Conservation (phyloP, 2,888 invertebrate genomes). For the Drosophila anomalata region DNA sequence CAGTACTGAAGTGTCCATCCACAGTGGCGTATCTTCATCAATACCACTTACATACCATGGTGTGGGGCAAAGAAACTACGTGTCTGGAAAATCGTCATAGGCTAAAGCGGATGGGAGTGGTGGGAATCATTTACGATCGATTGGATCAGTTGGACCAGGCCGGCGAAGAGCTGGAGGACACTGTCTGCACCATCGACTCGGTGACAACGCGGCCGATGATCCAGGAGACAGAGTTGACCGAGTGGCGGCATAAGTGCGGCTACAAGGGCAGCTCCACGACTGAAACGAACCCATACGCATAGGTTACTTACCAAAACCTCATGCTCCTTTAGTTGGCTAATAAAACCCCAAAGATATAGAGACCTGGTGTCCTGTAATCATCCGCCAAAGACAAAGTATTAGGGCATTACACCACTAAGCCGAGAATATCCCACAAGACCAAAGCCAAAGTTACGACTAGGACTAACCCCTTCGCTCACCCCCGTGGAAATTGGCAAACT, state of each 20-base stretch:
- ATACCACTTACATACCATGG: conserved; percentile 24
- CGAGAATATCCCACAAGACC: conserved; percentile 68
- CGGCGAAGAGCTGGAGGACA: conserved; percentile 39
- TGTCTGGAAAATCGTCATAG: conserved; percentile 1
- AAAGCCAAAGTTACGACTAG: conserved; percentile 51
- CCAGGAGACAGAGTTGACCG: conserved; percentile 21
- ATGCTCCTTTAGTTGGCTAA: not conserved
- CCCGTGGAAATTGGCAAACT: conserved; percentile 51
- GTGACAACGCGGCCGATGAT: conserved; percentile 25
- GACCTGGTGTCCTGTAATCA: conserved; percentile 49
- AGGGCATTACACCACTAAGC: conserved; percentile 76
- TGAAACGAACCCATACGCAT: not conserved
- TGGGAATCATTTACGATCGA: conserved; percentile 58
- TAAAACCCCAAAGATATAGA: conserved; percentile 24
- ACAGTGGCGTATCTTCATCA: conserved; percentile 27
- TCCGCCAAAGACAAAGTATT: conserved; percentile 46
- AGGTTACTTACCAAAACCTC: not conserved
- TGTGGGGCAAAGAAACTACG: conserved; percentile 44
- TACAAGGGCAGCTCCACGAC: not conserved
- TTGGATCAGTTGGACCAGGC: conserved; percentile 56
- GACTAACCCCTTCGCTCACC: conserved; percentile 70
- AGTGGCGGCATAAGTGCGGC: conserved; percentile 50
- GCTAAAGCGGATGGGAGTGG: conserved; percentile 39
- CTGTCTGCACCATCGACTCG: conserved; percentile 56
- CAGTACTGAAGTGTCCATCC: conserved; percentile 89